phyloP scores from a whole-genome alignment of 2,888 invertebrate species.

The Carcina quercana region DNA sequence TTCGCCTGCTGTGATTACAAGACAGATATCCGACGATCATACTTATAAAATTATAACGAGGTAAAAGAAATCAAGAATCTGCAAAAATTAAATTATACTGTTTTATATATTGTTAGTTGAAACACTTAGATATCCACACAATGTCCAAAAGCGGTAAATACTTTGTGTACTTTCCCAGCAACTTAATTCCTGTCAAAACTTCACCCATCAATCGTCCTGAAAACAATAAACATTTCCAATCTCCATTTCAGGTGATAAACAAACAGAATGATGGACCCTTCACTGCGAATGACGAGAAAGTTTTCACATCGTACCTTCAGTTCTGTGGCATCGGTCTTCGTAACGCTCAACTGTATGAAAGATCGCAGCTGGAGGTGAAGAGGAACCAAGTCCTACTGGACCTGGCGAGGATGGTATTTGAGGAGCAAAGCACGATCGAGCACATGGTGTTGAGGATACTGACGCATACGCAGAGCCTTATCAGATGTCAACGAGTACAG shows the following conservation, averaged over 20 bases:
- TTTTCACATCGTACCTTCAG: slow-evolving; percentile 94
- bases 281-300: slow-evolving; percentile 90
- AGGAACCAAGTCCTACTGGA: slow-evolving; percentile 95
- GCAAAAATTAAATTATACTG: no score
- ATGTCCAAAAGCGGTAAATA: no score
- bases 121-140: no score
- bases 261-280: slow-evolving; percentile 90
- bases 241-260: slow-evolving; percentile 83
- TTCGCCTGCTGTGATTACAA: no score
- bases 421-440: slow-evolving; percentile 97
- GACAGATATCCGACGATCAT: no score
- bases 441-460: slow-evolving; percentile 95
- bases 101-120: no score
- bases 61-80: no score
- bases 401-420: slow-evolving; percentile 96
- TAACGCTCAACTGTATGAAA: slow-evolving; percentile 97
- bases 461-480: slow-evolving; percentile 94
- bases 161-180: no score
- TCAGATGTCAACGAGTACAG: slow-evolving; percentile 96
- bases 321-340: slow-evolving; percentile 97
- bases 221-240: neutral
- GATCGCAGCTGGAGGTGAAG: slow-evolving; percentile 95
- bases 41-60: no score
- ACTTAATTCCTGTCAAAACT: slow-evolving; percentile 3
- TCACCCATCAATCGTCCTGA: neutral